Evolutionary conservation across 2,888 invertebrate species (phyloP), one percentile per base, ranked within the genome.

Genomic region (Lepidocyrtoides sp.): DNA sequence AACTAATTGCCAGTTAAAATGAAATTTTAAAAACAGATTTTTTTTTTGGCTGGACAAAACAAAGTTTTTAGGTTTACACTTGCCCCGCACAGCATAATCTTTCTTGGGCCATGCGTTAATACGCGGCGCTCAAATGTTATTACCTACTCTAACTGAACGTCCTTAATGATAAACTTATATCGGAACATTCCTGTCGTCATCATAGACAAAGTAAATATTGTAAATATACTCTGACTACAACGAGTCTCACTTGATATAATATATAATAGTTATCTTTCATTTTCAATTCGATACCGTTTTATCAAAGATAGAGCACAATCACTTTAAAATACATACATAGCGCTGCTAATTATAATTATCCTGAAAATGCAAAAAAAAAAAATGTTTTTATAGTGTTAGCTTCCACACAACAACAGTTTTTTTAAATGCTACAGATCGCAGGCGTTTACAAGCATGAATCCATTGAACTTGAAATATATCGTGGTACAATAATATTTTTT

Each of bases 81-180:
- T n/a, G n/a, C n/a, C n/a, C n/a, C n/a, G n/a, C n/a, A n/a, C n/a
- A n/a, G n/a, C n/a, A n/a, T n/a, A n/a, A n/a, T n/a, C n/a, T n/a
- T n/a, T n/a, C n/a, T n/a, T n/a, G n/a, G n/a, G n/a, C n/a, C n/a
- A n/a, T n/a, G n/a, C n/a, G n/a, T n/a, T n/a, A n/a, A n/a, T n/a
- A n/a, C 5, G 26, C 14, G 29, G 23, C 26, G 60, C 12, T 60
- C 12, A 60, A 60, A 60, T 60, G 8, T 60, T 10, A 23, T 41
- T 82, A 82, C 63, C 82, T 60, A 20, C 44, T 12, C 41, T 72
- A 23, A 32, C 32, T 12, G 79, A 10, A 41, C 20, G 63, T 60
- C 44, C 82, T 57, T 82, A 14, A 48, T 82, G 82, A 82, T 82
- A 82, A 82, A 5, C 63, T 82, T 82, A n/a, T 82, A 82, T 44